phyloP scores from a whole-genome alignment of 2,888 invertebrate species.

The Tridacna gigas region DNA sequence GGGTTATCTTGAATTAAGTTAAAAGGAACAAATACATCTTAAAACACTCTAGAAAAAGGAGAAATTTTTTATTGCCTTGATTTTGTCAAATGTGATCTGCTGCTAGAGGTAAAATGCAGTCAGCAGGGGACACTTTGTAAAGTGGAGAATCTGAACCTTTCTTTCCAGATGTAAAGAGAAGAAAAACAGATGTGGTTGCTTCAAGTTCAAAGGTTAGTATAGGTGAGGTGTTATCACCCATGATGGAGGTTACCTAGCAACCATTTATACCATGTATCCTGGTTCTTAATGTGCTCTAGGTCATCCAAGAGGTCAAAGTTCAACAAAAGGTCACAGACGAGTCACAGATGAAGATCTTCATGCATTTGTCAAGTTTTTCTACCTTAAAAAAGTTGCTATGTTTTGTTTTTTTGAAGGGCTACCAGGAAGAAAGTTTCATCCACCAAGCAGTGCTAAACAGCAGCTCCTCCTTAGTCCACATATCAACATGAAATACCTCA shows the following conservation, averaged over 20 bases:
- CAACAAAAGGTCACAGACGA: background rate
- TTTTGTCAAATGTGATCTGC: no score
- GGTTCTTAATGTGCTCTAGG: conserved; percentile 45
- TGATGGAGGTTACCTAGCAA: conserved; percentile 69
- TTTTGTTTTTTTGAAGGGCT: conserved; percentile 31
- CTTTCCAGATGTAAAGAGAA: conserved; percentile 72
- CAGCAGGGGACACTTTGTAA: no score
- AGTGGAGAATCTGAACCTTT: no score
- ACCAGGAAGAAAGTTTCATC: background rate
- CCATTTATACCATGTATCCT: conserved; percentile 43
- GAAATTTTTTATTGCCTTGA: no score
- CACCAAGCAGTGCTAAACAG: no score
- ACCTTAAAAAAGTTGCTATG: conserved; percentile 34
- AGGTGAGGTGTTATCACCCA: conserved; percentile 73
- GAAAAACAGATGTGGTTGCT: conserved; percentile 73
- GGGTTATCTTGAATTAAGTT: no score
- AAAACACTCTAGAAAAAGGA: no score
- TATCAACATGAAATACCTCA: background rate
- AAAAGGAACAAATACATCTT: no score
- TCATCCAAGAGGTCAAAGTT: background rate
- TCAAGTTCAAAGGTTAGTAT: conserved; percentile 82
- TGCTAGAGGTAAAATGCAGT: no score
- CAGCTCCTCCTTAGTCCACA: background rate
- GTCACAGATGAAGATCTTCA: conserved; percentile 16
- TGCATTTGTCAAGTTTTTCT: conserved; percentile 20